Evolutionary conservation across 2,888 invertebrate species (phyloP).

Genomic region (Phengaris alcon): DNA sequence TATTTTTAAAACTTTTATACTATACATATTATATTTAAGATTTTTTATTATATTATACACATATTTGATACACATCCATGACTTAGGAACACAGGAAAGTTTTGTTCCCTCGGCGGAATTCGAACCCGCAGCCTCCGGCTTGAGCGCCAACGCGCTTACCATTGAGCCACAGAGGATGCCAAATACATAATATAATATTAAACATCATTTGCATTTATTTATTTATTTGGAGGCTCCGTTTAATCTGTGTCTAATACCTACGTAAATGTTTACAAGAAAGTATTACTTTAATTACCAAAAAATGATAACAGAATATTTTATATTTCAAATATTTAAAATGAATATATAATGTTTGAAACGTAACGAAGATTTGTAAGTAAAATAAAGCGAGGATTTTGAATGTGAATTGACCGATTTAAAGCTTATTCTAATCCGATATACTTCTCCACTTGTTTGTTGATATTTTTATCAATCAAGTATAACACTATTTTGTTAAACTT

Average conservation of each 20-base stretch:
- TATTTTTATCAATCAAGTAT: slow-evolving; percentile 8
- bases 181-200: no score
- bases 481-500: not conserved
- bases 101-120: no score
- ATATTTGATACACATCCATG: no score
- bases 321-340: not conserved
- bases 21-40: no score
- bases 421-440: slow-evolving; percentile 9
- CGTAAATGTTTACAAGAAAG: not conserved
- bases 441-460: not conserved
- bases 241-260: not conserved
- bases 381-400: not conserved
- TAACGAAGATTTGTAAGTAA: not conserved
- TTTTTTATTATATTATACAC: no score
- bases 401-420: not conserved
- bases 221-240: not conserved
- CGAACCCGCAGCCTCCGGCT: no score
- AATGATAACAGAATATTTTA: not conserved
- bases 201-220: no score
- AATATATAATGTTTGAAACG: not conserved
- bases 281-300: not conserved
- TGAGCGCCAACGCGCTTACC: no score
- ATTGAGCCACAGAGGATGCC: no score
- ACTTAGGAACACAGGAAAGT: no score
- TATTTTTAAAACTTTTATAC: no score